Evolutionary conservation across 2,888 invertebrate species (phyloP), one percentile per base, ranked within the genome.

Genomic region (Epistrophe grossulariae): DNA sequence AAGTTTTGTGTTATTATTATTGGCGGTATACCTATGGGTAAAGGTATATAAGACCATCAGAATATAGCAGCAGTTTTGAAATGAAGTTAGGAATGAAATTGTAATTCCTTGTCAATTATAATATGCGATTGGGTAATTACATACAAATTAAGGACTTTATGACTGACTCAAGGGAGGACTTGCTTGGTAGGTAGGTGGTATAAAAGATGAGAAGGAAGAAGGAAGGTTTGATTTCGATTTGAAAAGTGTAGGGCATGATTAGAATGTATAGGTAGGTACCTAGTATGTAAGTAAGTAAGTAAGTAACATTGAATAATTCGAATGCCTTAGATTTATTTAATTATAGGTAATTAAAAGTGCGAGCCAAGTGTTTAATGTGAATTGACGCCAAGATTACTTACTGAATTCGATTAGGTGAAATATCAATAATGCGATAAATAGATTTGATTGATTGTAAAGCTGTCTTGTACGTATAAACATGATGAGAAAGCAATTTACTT

Each of bases 111-210:
- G 78, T 82, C 85, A 82, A 85, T 74, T 85, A 70, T 50, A 81
- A 85, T 85, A 82, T 74, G 74, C 74, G 70, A 85, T 82, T 82
- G 85, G 82, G 64, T 82, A 85, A 82, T 85, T 81, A 82, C 70
- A 81, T 84, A 79, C 72, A 72, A 84, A 80, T 77, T 77, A 80
- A 73, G 84, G 80, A 81, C 70, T 72, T 76, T 74, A 62, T 66
- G 43, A 50, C 40, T 62, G 43, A 15, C 35, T 68, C 19, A 24
- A 60, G 11, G 17, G 5, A 59, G 11, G 17, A 8, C 24, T 24
- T 4, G n/a, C n/a, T n/a, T n/a, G n/a, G n/a, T n/a, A n/a, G 4
- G 31, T 24, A 50, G 0, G 8, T 50, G 8, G 24, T 24, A 24
- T 50, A 28, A 24, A 24, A 24, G 13, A 24, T 24, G 24, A 40